A percentile compares a stretch with the other conserved stretches of the same genome.
phyloP scores from a whole-genome alignment of 2,113 vertebrate species.

The Corapipo altera region DNA sequence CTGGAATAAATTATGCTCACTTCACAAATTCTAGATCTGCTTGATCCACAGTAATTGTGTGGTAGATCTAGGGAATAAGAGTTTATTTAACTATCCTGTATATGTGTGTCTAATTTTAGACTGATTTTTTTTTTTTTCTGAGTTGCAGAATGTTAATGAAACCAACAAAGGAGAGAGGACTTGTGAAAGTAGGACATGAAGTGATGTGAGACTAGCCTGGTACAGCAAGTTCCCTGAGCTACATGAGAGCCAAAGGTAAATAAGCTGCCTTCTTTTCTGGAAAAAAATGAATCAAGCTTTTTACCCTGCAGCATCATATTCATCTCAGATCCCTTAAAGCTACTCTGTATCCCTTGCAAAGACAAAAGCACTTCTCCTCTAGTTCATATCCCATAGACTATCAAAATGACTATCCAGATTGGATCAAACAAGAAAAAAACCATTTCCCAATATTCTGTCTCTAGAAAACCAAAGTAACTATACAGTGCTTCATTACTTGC shows the following conservation, averaged over 20 bases:
- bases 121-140: background rate
- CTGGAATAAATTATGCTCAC: conserved; percentile 24
- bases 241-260: background rate
- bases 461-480: background rate
- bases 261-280: background rate
- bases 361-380: background rate
- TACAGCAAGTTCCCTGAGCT: background rate
- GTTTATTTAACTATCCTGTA: background rate
- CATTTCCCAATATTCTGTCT: background rate
- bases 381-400: background rate
- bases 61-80: background rate
- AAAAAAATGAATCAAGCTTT: background rate
- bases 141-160: background rate
- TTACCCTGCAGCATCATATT: background rate
- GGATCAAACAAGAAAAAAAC: background rate
- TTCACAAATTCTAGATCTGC: conserved; percentile 14
- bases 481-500: background rate
- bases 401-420: background rate
- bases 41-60: background rate
- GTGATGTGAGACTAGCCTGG: background rate
- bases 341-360: background rate
- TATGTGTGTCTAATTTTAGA: background rate
- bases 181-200: background rate
- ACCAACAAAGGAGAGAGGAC: background rate
- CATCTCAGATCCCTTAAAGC: background rate